Conservation (phyloP, 2,797 vertebrate species). For the Xenops minutus region DNA sequence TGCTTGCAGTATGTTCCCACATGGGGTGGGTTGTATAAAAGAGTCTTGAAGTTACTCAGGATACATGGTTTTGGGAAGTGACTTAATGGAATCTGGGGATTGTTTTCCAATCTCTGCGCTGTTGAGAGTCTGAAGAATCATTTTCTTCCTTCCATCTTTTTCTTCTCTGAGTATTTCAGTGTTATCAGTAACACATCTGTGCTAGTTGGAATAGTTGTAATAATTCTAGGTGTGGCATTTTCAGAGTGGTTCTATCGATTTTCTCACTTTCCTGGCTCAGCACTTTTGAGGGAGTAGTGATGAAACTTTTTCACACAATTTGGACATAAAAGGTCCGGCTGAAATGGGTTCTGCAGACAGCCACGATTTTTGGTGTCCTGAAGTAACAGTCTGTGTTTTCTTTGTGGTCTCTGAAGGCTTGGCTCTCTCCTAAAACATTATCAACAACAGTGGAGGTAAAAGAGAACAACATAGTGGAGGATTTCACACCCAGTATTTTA, state of each 20-base stretch:
- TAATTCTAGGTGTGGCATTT: neutral
- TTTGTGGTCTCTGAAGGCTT: neutral
- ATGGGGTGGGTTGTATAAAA: fast-evolving
- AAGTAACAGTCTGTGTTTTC: neutral
- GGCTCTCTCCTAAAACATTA: neutral
- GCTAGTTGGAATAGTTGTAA: neutral
- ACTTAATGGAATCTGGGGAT: neutral
- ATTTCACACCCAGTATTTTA: neutral
- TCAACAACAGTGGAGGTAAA: neutral
- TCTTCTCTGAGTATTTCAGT: neutral
- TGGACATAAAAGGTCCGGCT: neutral
- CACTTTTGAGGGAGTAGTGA: neutral
- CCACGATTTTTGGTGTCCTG: neutral
- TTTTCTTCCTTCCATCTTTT: neutral
- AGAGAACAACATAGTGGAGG: neutral
- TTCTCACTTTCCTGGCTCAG: neutral
- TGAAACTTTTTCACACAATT: neutral
- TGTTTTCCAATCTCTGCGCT: neutral
- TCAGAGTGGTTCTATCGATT: neutral
- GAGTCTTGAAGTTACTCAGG: neutral
- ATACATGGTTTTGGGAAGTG: neutral
- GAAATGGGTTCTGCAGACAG: neutral
- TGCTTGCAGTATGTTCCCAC: neutral
- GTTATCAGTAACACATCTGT: neutral
- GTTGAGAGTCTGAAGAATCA: neutral